A percentile compares a stretch with the other conserved stretches of the same genome.
These are phyloP conservation scores for Strigamia transsilvanica DNA, from an alignment of 2,888 invertebrate genomes.

Conservation along the genomic window DNA sequence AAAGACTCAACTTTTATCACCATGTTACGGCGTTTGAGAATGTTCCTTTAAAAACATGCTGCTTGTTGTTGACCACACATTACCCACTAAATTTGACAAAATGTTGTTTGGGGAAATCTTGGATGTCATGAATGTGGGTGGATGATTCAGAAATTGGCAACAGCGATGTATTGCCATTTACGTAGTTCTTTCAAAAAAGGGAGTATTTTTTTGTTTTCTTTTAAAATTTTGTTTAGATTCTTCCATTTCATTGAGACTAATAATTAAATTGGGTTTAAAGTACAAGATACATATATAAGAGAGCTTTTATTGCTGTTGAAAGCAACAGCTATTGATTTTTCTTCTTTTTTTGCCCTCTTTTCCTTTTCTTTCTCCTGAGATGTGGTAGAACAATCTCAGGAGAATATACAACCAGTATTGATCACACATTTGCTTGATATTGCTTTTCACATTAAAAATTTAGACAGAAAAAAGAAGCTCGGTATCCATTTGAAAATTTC, in stretches of 20 bases:
- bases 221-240: background rate
- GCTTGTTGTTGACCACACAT: slow-evolving; percentile 35
- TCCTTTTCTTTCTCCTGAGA: slow-evolving; percentile 8
- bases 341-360: background rate
- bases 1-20: slow-evolving; percentile 21
- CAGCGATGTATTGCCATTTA: too few species aligned
- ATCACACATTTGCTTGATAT: slow-evolving; percentile 21
- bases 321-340: slow-evolving; percentile 35
- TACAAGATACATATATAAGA: background rate
- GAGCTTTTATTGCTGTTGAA: slow-evolving; percentile 33
- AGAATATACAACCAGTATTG: slow-evolving; percentile 45
- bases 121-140: slow-evolving; percentile 4
- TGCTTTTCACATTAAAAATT: slow-evolving; percentile 5
- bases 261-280: background rate
- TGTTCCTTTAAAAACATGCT: slow-evolving; percentile 33
- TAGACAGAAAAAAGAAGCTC: background rate
- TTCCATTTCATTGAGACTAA: background rate
- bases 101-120: slow-evolving; percentile 19
- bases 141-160: slow-evolving; percentile 10
- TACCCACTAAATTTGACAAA: slow-evolving; percentile 22
- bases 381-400: slow-evolving; percentile 29
- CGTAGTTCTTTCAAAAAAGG: background rate
- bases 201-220: background rate
- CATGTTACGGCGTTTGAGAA: background rate
- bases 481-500: background rate